Conservation (phyloP, 2,888 invertebrate species). For the Tipula helvola region DNA sequence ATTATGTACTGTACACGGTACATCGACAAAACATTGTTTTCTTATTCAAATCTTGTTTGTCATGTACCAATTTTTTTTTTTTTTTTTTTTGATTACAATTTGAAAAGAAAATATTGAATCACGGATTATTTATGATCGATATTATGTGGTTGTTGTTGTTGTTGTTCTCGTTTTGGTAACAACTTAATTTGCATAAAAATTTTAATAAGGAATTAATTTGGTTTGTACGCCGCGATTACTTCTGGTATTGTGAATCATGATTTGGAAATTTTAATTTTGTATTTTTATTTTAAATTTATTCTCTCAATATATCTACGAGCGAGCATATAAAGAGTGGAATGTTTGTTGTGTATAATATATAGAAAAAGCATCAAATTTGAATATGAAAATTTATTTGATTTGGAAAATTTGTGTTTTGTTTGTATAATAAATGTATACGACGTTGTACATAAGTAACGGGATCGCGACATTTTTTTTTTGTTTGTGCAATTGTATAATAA, state of each 20-base stretch:
- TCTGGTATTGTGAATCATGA: neutral
- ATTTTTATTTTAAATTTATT: neutral
- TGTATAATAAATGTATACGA: neutral
- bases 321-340: neutral
- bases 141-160: neutral
- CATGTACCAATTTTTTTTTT: neutral
- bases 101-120: neutral
- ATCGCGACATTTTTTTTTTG: neutral
- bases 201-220: constrained; percentile 4
- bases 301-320: neutral
- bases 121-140: neutral
- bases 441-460: neutral
- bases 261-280: neutral
- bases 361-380: neutral
- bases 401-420: neutral
- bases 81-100: neutral
- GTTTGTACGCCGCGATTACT: neutral
- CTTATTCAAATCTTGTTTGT: neutral
- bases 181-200: neutral
- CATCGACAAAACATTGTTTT: neutral
- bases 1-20: neutral
- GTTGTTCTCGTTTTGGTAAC: neutral
- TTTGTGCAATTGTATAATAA: neutral
- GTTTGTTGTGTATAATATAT: neutral
- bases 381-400: neutral